Conservation (phyloP, 2,797 vertebrate genomes). For the Tenualosa thibaudeaui region DNA sequence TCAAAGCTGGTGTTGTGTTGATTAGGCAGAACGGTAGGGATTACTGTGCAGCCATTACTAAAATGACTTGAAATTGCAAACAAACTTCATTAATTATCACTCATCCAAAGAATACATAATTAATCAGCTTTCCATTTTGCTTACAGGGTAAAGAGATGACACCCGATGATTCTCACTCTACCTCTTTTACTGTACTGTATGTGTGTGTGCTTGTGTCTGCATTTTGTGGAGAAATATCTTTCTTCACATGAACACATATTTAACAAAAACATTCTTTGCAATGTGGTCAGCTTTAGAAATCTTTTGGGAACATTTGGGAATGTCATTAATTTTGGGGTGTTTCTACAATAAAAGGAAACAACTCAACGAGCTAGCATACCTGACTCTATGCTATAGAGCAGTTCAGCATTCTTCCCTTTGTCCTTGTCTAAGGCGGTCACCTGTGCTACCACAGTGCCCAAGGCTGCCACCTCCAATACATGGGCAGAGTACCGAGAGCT, state of each 20-base stretch:
- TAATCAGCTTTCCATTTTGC: background rate
- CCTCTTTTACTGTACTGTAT: background rate
- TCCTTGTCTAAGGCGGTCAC: conserved; percentile 83
- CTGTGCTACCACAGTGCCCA: conserved; percentile 79
- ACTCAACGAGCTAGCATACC: conserved; percentile 63
- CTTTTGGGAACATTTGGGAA: background rate
- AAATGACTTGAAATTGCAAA: background rate
- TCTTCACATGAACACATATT: background rate
- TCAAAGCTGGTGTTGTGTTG: background rate
- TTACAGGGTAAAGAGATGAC: background rate
- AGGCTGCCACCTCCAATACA: conserved; percentile 79
- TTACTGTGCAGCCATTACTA: background rate
- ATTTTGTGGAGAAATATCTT: background rate
- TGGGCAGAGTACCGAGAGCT: conserved; percentile 74
- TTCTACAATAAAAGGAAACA: background rate
- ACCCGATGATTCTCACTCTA: background rate
- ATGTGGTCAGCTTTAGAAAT: background rate
- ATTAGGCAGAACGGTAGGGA: background rate
- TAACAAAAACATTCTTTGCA: background rate
- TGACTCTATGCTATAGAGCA: conserved; percentile 82
- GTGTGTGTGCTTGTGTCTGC: background rate
- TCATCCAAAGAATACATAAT: background rate
- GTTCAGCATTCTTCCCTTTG: conserved; percentile 81
- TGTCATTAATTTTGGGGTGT: background rate
- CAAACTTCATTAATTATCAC: conserved; percentile 4